These are phyloP conservation scores for Acrocephalus arundinaceus DNA, from an alignment of 2,113 vertebrate species.

Conservation along the genomic window DNA sequence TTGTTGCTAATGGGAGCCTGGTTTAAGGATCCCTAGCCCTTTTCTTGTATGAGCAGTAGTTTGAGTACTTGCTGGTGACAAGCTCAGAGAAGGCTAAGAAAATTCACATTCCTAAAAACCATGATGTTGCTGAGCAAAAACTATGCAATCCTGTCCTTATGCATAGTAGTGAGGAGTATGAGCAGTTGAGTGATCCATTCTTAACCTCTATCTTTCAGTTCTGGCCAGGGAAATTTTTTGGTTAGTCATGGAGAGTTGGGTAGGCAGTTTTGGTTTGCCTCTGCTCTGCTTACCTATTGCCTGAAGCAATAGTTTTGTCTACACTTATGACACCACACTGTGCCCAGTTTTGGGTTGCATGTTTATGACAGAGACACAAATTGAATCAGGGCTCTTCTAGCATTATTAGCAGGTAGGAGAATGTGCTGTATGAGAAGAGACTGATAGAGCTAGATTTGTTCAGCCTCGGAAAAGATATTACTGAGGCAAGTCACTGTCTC, in stretches of 20 bases:
- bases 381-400: neutral
- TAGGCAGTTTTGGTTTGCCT: neutral
- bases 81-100: neutral
- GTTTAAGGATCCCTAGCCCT: neutral
- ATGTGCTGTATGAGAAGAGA: neutral
- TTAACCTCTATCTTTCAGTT: neutral
- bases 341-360: neutral
- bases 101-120: neutral
- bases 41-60: neutral
- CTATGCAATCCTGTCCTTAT: neutral
- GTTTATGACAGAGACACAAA: neutral
- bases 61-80: neutral
- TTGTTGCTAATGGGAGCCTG: neutral
- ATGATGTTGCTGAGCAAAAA: neutral
- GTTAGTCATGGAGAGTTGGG: neutral
- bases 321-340: fast-evolving
- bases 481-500: neutral
- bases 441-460: neutral
- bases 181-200: neutral
- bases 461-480: neutral
- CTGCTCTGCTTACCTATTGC: neutral
- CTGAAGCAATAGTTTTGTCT: neutral
- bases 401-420: neutral
- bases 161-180: neutral
- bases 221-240: neutral